Percentiles rank a stretch among this genome's conserved stretches.
Conservation (phyloP, 2,797 vertebrate genomes). For the Chloroceryle inda region DNA sequence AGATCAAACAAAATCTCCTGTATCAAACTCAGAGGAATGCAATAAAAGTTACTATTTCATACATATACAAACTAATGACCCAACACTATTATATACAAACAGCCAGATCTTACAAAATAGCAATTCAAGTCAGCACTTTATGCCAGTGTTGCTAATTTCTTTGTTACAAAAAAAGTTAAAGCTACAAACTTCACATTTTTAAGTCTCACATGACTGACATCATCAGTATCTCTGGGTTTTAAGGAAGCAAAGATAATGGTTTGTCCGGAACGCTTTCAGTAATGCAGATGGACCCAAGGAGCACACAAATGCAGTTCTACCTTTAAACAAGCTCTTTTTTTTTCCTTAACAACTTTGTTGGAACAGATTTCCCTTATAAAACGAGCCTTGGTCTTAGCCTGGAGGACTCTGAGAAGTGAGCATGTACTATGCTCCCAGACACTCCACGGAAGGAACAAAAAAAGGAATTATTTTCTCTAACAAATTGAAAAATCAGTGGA, state of each 20-base stretch:
- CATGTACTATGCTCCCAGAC: not conserved
- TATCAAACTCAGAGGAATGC: slow-evolving; percentile 69
- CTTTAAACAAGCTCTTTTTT: not conserved
- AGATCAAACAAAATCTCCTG: slow-evolving; percentile 61
- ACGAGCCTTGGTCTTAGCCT: not conserved
- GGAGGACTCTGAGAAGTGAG: not conserved
- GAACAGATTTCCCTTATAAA: not conserved
- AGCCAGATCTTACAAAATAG: slow-evolving; percentile 79
- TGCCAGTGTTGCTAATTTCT: slow-evolving; percentile 73
- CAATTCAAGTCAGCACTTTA: slow-evolving; percentile 79
- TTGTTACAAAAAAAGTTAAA: slow-evolving; percentile 84
- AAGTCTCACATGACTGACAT: slow-evolving; percentile 52
- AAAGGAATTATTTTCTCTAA: not conserved
- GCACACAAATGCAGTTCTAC: not conserved
- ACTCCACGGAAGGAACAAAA: not conserved
- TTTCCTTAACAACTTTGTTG: not conserved
- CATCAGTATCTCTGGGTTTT: slow-evolving; percentile 26
- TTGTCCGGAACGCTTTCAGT: slow-evolving; percentile 51
- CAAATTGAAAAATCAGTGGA: not conserved
- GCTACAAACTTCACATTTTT: slow-evolving; percentile 83
- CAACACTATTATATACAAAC: slow-evolving; percentile 79
- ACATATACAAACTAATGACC: slow-evolving; percentile 80
- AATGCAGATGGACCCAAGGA: slow-evolving; percentile 15
- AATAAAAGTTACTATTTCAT: slow-evolving; percentile 67
- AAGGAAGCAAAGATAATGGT: slow-evolving; percentile 24